Conservation (phyloP, 2,113 vertebrate species). For the Echinops telfairi region DNA sequence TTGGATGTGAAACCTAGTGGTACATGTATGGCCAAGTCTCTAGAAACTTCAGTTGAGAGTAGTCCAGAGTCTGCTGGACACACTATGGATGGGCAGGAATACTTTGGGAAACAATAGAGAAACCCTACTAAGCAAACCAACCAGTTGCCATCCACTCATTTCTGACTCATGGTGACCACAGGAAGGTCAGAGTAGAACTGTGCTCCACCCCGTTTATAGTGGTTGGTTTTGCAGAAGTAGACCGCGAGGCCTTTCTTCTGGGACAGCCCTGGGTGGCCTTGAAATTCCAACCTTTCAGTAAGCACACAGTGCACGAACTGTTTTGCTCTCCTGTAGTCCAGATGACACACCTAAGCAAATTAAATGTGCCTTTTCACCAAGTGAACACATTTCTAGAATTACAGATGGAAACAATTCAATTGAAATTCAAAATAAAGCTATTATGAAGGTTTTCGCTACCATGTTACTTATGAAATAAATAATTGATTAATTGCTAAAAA, state of each 20-base stretch:
- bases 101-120: background rate
- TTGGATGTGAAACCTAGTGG: background rate
- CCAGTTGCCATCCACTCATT: background rate
- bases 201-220: background rate
- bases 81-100: background rate
- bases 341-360: background rate
- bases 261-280: background rate
- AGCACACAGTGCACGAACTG: background rate
- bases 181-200: background rate
- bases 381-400: background rate
- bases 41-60: background rate
- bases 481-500: background rate
- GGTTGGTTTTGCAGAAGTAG: background rate
- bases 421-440: background rate
- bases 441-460: background rate
- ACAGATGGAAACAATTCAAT: conserved; percentile 32
- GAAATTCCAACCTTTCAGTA: background rate
- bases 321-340: no score
- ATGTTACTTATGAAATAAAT: conserved; percentile 4
- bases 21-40: background rate
- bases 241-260: background rate
- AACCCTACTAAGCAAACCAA: background rate
- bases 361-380: background rate
- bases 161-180: background rate
- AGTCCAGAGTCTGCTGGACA: background rate